Evolutionary conservation across 2,888 invertebrate genomes (phyloP).

Genomic region (Alcis repandata): DNA sequence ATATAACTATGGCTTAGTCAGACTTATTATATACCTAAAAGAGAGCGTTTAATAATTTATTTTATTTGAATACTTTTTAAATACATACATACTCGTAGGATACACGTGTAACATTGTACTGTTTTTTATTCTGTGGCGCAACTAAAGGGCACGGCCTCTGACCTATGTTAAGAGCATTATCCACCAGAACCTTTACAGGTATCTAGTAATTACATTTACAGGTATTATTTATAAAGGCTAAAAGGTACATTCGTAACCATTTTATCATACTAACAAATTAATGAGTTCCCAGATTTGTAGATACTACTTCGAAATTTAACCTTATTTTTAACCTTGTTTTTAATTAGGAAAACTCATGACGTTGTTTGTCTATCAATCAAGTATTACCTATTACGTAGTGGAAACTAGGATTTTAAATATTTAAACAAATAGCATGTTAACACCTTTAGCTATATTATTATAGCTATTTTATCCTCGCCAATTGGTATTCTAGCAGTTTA

Average conservation of each 20-base stretch:
- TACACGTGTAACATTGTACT: conserved; percentile 2
- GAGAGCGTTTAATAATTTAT: neutral
- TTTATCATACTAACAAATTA: neutral
- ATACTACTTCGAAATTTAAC: neutral
- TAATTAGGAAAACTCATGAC: neutral
- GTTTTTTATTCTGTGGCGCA: neutral
- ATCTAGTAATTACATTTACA: neutral
- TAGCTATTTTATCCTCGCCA: neutral
- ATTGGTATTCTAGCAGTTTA: conserved; percentile 4
- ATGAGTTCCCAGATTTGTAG: neutral
- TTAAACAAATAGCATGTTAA: neutral
- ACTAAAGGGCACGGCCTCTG: conserved; percentile 1
- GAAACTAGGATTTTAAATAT: neutral
- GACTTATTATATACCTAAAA: conserved; percentile 2
- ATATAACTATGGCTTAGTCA: conserved; percentile 8
- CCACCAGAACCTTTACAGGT: neutral
- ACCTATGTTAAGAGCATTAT: neutral
- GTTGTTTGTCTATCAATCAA: neutral
- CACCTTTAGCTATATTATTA: neutral
- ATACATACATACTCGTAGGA: neutral
- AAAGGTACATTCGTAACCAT: neutral
- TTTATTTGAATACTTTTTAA: neutral
- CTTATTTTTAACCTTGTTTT: neutral
- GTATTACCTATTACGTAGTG: neutral
- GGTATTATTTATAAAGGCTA: no score